phyloP scores from a whole-genome alignment of 2,113 vertebrate species.

The Glareola pratincola region DNA sequence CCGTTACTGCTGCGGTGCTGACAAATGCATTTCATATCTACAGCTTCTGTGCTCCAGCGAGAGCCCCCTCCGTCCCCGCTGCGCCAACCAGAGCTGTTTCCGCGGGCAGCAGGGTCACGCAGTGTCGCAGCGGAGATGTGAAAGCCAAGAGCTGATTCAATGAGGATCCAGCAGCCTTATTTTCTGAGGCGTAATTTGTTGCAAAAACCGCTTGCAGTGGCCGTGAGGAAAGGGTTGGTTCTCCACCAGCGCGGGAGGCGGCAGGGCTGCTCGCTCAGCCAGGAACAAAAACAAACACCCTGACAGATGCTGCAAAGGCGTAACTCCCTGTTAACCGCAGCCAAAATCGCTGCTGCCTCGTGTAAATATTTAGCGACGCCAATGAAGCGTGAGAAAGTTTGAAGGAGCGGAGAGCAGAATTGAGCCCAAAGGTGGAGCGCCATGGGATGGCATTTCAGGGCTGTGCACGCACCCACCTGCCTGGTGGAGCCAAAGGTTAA shows the following conservation, averaged over 20 bases:
- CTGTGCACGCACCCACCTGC: background rate
- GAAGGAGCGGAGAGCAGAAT: background rate
- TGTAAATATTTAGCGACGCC: background rate
- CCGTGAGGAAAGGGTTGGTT: background rate
- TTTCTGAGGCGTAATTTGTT: background rate
- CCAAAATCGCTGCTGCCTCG: background rate
- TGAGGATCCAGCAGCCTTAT: background rate
- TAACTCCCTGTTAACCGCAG: background rate
- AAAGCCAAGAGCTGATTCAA: background rate
- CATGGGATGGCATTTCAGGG: accelerated
- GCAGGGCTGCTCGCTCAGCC: background rate
- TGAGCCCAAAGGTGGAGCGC: background rate
- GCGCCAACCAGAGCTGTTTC: accelerated
- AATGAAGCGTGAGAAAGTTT: background rate
- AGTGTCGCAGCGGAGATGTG: accelerated
- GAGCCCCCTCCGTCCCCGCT: background rate
- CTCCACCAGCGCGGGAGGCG: accelerated
- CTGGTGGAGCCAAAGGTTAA: background rate
- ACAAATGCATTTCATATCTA: background rate
- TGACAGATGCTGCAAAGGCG: background rate
- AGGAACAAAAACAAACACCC: background rate
- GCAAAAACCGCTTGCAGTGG: background rate
- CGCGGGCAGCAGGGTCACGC: background rate
- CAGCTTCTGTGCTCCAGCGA: background rate
- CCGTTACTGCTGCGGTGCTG: background rate